A percentile compares a stretch with the other conserved stretches of the same genome.
phyloP scores from a whole-genome alignment of 2,113 vertebrate genomes.

The Chamaea fasciata region DNA sequence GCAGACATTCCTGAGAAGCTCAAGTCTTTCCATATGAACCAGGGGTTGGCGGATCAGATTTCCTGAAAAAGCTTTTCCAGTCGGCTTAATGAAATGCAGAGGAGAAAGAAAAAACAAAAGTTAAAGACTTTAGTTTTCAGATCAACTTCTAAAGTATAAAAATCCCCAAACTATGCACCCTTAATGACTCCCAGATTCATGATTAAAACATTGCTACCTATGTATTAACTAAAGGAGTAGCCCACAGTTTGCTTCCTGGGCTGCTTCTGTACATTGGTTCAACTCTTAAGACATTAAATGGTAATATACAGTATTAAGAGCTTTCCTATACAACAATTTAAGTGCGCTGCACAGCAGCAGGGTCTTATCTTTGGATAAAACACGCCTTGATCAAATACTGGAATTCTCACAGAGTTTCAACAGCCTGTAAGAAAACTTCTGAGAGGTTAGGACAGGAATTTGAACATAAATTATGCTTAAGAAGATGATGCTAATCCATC shows the following conservation, averaged over 20 bases:
- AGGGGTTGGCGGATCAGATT: slow-evolving; percentile 68
- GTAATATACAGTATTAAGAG: neutral
- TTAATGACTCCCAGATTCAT: neutral
- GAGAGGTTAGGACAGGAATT: neutral
- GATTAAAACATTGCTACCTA: neutral
- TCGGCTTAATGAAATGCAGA: slow-evolving; percentile 67
- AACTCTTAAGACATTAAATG: neutral
- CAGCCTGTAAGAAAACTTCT: neutral
- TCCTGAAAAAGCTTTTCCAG: slow-evolving; percentile 46
- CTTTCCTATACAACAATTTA: neutral
- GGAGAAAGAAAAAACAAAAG: neutral
- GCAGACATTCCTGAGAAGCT: slow-evolving; percentile 82
- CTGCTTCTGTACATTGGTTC: neutral
- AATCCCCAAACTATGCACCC: neutral
- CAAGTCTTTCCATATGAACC: slow-evolving; percentile 76
- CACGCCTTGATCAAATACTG: neutral
- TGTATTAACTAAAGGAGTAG: neutral
- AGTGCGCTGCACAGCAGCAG: neutral
- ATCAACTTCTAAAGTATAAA: neutral
- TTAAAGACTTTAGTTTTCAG: neutral
- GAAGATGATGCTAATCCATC: neutral
- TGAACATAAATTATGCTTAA: neutral
- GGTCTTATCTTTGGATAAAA: neutral
- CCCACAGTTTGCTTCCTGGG: neutral
- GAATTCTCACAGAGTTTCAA: neutral